Evolutionary conservation across 2,113 vertebrate species (phyloP).

Genomic region (Siniperca knerii): DNA sequence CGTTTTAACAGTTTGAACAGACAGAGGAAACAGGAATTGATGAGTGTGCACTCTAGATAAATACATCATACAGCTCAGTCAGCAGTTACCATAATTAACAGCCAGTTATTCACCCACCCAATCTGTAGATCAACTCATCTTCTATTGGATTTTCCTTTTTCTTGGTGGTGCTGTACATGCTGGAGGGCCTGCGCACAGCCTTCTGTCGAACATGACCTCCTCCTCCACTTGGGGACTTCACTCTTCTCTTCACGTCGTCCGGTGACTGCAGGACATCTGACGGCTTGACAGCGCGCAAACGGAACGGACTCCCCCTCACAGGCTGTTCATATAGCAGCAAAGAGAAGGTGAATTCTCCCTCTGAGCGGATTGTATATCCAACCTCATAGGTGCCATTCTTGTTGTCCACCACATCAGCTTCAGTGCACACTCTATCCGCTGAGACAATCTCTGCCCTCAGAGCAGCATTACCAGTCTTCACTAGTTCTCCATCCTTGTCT

Average conservation of each 20-base stretch:
- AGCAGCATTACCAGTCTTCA: conserved; percentile 91
- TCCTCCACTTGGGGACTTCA: conserved; percentile 94
- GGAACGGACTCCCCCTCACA: conserved; percentile 92
- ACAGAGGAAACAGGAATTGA: background rate
- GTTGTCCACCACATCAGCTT: conserved; percentile 93
- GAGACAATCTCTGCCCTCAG: conserved; percentile 87
- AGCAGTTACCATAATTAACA: background rate
- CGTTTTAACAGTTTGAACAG: background rate
- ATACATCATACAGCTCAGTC: background rate
- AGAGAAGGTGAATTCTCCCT: conserved; percentile 92
- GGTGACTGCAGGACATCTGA: conserved; percentile 93
- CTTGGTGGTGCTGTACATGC: conserved; percentile 97
- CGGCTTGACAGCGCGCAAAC: conserved; percentile 88
- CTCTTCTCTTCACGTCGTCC: conserved; percentile 93
- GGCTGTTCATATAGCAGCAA: conserved; percentile 93
- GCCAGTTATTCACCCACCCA: conserved; percentile 77
- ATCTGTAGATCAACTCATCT: conserved; percentile 89
- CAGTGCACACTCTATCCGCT: conserved; percentile 82
- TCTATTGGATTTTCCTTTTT: conserved; percentile 91
- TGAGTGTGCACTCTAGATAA: background rate
- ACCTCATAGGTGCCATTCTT: conserved; percentile 97
- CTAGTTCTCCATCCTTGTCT: conserved; percentile 93
- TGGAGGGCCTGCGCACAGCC: conserved; percentile 93
- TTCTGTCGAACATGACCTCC: conserved; percentile 94
- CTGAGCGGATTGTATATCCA: conserved; percentile 89